Conservation (phyloP, 2,888 invertebrate species). For the Marasmarcha lunaedactyla region DNA sequence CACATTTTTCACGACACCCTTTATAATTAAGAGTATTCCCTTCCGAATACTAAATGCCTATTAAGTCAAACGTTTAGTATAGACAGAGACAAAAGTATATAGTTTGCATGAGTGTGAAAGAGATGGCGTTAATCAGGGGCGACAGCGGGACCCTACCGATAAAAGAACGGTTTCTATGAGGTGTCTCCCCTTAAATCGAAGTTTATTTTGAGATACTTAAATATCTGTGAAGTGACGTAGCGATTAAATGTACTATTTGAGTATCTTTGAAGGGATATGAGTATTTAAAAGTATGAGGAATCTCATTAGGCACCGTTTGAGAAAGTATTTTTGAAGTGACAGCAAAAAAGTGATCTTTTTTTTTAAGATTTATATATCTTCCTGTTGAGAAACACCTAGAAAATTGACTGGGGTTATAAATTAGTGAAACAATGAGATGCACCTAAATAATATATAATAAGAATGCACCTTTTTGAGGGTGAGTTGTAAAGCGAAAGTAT, state of each 20-base stretch:
- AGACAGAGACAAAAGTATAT: conserved; percentile 23
- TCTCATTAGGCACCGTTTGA: too few species aligned
- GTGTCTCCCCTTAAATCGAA: conserved; percentile 19
- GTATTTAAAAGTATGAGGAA: too few species aligned
- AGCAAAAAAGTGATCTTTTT: too few species aligned
- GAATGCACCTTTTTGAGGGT: too few species aligned
- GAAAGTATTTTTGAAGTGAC: too few species aligned
- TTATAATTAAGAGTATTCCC: conserved; percentile 63
- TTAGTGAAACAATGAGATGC: too few species aligned
- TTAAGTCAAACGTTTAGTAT: conserved; percentile 50
- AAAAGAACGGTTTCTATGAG: too few species aligned
- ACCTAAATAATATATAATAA: too few species aligned
- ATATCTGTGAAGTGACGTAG: conserved; percentile 52
- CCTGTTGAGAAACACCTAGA: too few species aligned
- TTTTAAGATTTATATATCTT: too few species aligned
- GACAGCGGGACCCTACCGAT: not conserved
- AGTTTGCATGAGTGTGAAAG: conserved; percentile 22
- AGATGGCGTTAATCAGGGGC: conserved; percentile 23
- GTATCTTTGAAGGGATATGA: not conserved
- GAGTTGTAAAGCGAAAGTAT: too few species aligned
- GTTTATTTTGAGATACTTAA: conserved; percentile 33
- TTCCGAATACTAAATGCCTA: conserved; percentile 68
- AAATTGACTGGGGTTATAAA: too few species aligned
- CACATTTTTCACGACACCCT: conserved; percentile 58
- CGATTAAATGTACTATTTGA: conserved; percentile 29